Base-by-base conservation (phyloP, 1,140 invertebrate species). In the Leucophenga varia region DNA sequence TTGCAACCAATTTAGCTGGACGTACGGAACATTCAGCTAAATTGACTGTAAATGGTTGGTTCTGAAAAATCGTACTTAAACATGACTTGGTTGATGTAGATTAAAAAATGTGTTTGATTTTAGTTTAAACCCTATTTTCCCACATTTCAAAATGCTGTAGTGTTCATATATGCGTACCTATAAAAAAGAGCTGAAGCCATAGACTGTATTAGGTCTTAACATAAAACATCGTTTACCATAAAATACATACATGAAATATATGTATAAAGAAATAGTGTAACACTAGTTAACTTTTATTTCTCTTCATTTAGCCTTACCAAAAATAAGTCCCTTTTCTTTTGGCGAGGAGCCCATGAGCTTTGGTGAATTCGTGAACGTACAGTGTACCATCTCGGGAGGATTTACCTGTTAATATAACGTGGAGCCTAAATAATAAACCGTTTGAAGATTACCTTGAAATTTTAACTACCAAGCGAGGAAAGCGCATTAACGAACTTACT, bases 301-400 rank as follows among this genome's bases (percentile, higher is more conserved):
- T 10, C 31, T 25, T 18, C 32, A 34, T 37, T 14, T 10, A 85
- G 83, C 84, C 68, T 61, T 79, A 49, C 83, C 84, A 31, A 80
- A 83, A 76, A 83, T 85, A 47, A 80, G 76, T 59, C 78, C 82
- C 13, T 86, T 86, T 57, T 76, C 79, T 45, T 86, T 86, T 52
- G 81, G 81, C 28, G 79, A 81, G 41, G 82, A 84, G 44, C 80
- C 82, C 13, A 80, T 86, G 42, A 85, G 86, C 65, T 86, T 84
- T 49, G 88, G 86, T 41, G 86, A 89, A 71, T 82, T 84, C 58
- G 83, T 86, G 35, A 85, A 85, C 58, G 79, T 86, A 3, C 81
- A 80, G 48, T 87, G 86, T 68, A 80, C 81, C 13, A 81, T 86
- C 46, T 79, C 81, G 47, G 85, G 84, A 57, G 86, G 86, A 87